Evolutionary conservation across 2,797 vertebrate species (phyloP).

Genomic region (Salarias fasciatus): DNA sequence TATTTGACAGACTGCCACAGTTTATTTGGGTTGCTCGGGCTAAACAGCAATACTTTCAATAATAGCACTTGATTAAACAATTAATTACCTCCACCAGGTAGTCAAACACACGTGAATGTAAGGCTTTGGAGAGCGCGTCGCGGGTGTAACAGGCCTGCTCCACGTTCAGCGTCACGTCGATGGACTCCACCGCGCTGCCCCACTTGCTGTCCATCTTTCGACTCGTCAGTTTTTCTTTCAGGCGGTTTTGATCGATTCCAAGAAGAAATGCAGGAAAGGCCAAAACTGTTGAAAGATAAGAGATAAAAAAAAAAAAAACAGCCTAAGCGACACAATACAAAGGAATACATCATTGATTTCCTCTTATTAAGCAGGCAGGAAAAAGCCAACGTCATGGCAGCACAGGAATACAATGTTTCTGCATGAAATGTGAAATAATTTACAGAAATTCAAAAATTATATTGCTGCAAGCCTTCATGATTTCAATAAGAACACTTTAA

Average conservation of each 20-base stretch:
- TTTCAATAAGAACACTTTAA: no score
- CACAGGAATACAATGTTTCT: no score
- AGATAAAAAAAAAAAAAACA: background rate
- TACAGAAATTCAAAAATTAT: no score
- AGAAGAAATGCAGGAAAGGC: conserved; percentile 96
- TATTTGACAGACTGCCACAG: background rate
- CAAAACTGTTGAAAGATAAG: conserved; percentile 83
- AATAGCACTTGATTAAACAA: no score
- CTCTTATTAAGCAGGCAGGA: no score
- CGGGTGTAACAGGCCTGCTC: conserved; percentile 97
- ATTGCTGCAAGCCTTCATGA: no score
- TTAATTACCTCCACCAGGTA: conserved; percentile 92
- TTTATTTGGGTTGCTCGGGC: background rate
- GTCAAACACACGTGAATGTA: conserved; percentile 94
- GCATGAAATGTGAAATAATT: no score
- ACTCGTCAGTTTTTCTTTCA: conserved; percentile 97
- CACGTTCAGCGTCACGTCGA: conserved; percentile 96
- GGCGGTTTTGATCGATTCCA: conserved; percentile 92
- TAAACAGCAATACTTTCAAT: no score
- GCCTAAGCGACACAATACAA: no score
- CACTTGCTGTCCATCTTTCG: conserved; percentile 99
- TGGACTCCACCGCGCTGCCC: conserved; percentile 94
- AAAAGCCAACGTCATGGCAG: no score
- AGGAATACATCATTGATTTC: no score
- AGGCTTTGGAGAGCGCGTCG: conserved; percentile 94